phyloP scores from a whole-genome alignment of 2,888 invertebrate species.

The Himalopsyche tibetana region DNA sequence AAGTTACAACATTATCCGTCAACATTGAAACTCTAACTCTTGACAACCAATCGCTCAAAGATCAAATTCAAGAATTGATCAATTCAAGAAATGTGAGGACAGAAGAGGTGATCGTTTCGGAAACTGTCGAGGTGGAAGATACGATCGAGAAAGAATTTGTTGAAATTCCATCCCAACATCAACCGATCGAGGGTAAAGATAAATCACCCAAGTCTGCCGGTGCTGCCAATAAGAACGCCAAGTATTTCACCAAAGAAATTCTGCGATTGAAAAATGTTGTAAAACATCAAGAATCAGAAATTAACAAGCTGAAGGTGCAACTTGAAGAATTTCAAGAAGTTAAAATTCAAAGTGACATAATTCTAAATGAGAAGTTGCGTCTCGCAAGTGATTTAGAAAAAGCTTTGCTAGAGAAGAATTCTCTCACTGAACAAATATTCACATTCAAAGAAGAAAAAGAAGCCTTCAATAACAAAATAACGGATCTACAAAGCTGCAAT shows the following conservation, averaged over 20 bases:
- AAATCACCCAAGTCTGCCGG: conserved; percentile 70
- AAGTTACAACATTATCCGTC: conserved; percentile 70
- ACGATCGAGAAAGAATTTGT: conserved; percentile 69
- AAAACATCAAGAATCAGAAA: conserved; percentile 76
- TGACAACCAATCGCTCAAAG: conserved; percentile 69
- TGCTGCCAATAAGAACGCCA: conserved; percentile 73
- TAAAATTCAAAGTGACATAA: conserved; percentile 58
- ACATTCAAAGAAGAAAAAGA: conserved; percentile 70
- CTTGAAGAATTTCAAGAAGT: conserved; percentile 69
- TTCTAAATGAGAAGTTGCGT: conserved; percentile 68
- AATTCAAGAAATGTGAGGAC: conserved; percentile 56
- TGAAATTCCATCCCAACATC: conserved; percentile 56
- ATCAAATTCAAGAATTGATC: conserved; percentile 68
- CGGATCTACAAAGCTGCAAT: conserved; percentile 67
- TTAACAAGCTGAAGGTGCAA: conserved; percentile 58
- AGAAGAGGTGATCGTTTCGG: conserved; percentile 58
- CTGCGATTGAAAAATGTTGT: conserved; percentile 75
- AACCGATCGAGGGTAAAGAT: conserved; percentile 38
- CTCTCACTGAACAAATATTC: conserved; percentile 68
- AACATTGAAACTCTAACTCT: conserved; percentile 75
- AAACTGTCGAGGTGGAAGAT: conserved; percentile 67
- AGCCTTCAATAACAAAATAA: conserved; percentile 68
- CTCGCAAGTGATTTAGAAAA: conserved; percentile 53
- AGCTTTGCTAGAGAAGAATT: conserved; percentile 68
- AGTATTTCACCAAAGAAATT: conserved; percentile 76